Conservation (phyloP, 2,888 invertebrate species). For the Liposcelis brunnea region DNA sequence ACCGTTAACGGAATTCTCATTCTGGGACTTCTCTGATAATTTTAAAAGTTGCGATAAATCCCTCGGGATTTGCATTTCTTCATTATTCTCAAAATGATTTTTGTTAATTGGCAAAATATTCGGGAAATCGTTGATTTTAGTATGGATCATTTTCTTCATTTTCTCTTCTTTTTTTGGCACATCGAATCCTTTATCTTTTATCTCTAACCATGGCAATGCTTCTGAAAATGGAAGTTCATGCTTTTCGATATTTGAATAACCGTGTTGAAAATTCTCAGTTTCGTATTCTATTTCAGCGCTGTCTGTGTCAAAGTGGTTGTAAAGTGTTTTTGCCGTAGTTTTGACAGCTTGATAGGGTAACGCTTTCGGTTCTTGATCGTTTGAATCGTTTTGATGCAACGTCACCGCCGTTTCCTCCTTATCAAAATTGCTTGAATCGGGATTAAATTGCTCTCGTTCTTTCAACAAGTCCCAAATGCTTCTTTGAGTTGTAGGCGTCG, state of each 20-base stretch:
- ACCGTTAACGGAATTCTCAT: neutral
- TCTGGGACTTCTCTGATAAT: neutral
- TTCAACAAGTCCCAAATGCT: neutral
- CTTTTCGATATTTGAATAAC: slow-evolving; percentile 4
- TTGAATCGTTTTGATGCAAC: neutral
- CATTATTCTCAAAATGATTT: neutral
- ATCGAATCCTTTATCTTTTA: slow-evolving; percentile 3
- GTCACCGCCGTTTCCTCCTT: neutral
- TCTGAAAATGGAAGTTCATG: slow-evolving; percentile 5
- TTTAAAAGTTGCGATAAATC: neutral
- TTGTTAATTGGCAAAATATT: too few species aligned
- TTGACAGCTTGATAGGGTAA: neutral
- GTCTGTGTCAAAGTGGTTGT: slow-evolving; percentile 1
- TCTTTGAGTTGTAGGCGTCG: too few species aligned
- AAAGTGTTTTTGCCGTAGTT: neutral
- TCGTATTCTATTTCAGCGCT: slow-evolving; percentile 5
- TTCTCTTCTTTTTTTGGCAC: neutral
- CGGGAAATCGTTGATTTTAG: too few species aligned
- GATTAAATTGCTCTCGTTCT: neutral
- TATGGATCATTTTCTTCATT: neutral
- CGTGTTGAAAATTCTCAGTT: slow-evolving; percentile 6
- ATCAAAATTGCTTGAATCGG: neutral
- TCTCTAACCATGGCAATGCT: slow-evolving; percentile 2
- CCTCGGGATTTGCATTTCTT: neutral
- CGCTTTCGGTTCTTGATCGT: slow-evolving; percentile 1